Percentiles rank a stretch among this genome's conserved stretches.
Conservation (phyloP, 2,797 vertebrate species). For the Oreochromis mossambicus region DNA sequence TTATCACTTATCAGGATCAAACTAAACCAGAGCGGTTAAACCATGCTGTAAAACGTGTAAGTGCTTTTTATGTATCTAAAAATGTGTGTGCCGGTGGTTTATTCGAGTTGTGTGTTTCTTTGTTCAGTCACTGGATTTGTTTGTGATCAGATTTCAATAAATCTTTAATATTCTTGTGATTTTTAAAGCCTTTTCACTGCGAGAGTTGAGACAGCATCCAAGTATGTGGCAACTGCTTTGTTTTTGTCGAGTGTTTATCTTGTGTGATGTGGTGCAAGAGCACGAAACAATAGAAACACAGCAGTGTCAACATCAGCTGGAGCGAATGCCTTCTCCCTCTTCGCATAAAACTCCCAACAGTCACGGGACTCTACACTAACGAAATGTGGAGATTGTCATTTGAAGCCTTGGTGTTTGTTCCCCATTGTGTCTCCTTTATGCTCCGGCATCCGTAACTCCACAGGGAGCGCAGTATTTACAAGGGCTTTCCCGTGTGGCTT, state of each 20-base stretch:
- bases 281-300: slow-evolving; percentile 3
- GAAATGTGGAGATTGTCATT: slow-evolving; percentile 34
- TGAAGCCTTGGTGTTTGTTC: slow-evolving; percentile 22
- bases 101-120: background rate
- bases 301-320: background rate
- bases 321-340: background rate
- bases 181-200: background rate
- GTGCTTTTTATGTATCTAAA: slow-evolving; percentile 25
- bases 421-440: slow-evolving; percentile 45
- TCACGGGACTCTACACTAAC: slow-evolving; percentile 18
- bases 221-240: background rate
- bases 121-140: background rate
- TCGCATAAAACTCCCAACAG: background rate
- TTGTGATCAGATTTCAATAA: slow-evolving; percentile 50
- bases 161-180: slow-evolving; percentile 33
- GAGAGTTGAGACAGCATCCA: background rate
- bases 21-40: background rate
- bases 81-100: background rate
- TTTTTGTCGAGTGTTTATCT: background rate
- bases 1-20: background rate
- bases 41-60: background rate
- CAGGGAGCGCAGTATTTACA: slow-evolving; percentile 40
- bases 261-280: background rate
- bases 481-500: slow-evolving; percentile 30
- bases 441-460: slow-evolving; percentile 21